Evolutionary conservation across 53 echinoderm and acorn worm species (phyloP), one percentile per base, ranked within the genome.

Genomic region (Echinarachnius parma): DNA sequence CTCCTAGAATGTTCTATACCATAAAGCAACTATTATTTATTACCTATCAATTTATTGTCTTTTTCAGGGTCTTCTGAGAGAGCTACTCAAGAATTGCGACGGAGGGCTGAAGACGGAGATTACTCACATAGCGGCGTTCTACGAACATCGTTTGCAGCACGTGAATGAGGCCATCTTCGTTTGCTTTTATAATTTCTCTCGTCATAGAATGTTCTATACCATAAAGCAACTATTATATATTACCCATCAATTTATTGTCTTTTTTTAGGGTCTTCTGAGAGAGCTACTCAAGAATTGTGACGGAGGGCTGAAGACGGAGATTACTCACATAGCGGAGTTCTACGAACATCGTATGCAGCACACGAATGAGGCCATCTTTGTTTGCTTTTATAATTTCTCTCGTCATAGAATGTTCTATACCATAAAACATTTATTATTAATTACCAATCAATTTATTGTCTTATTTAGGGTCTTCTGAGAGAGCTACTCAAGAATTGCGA

Each of bases 321-420:
- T 96, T 36, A 96, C 87, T 26, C 96, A 96, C 67, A 75, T 85
- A 34, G 96, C 96, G 8, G 85, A 91, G 21, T 96, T 96, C 80
- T 96, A 96, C 28, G 96, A 96, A 62, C 96, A 96, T 58, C 75
- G 96, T 7, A 80, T 96, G 46, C 96, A 96, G 62, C 88, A 88
- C 54, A 91, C 91, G 9, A 79, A 59, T 48, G 91, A 96, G 60
- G 79, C 91, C 44, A 91, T 96, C 24, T 96, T n/a, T n/a, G n/a
- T n/a, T n/a, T n/a, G n/a, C n/a, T n/a, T n/a, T n/a, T n/a, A n/a
- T n/a, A n/a, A n/a, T n/a, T n/a, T n/a, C n/a, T n/a, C n/a, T n/a
- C n/a, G n/a, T n/a, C n/a, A n/a, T n/a, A n/a, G n/a, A n/a, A n/a
- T n/a, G n/a, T n/a, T n/a, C n/a, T n/a, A n/a, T n/a, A n/a, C n/a